Evolutionary conservation across 2,113 vertebrate genomes (phyloP), one percentile per base, ranked within the genome.

Genomic region (Orthonyx spaldingii): DNA sequence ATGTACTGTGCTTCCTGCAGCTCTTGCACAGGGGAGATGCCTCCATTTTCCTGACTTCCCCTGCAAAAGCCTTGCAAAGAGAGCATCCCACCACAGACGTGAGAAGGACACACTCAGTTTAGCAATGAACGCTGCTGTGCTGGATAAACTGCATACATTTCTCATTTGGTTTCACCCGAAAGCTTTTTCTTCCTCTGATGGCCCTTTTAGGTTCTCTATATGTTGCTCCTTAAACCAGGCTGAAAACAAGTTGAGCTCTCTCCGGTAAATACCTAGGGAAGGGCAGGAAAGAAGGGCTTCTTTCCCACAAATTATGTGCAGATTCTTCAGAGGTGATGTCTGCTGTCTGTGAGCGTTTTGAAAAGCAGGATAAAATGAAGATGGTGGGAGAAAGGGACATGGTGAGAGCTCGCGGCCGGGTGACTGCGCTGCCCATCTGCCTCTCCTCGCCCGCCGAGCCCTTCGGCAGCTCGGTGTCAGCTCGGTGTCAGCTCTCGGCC

Each of bases 71-170:
- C 44, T 44, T 49, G 22, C 74, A 90, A 55, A 61, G 15, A 9
- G 0, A 49, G 17, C 5, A 3, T 42, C 13, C 23, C 35, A 32
- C 16, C 5, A 0, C 0, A 5, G 1, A 18, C 33, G 24, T 15
- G 61, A 47, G 37, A 21, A 59, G 35, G 2, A 1, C 19, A 7
- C 11, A 3, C 0, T 3, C 56, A 4, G 15, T 35, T 59, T 19
- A 75, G 61, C 35, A 9, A 4, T 10, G 49, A 56, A 11, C 1
- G 6, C 47, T 53, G 56, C 44, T 9, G 16, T 50, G n/a, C 33
- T 1, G 0, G n/a, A 15, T 56, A 33, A 68, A 69, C 33, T 14
- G 17, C 13, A 4, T n/a, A 11, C 19, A 13, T 56, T 39, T 71
- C 64, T 30, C 56, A 3, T 13, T 13, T 23, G 12, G 12, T 21